Conservation (phyloP, 2,113 vertebrate species). For the Ctenodactylus gundi region DNA sequence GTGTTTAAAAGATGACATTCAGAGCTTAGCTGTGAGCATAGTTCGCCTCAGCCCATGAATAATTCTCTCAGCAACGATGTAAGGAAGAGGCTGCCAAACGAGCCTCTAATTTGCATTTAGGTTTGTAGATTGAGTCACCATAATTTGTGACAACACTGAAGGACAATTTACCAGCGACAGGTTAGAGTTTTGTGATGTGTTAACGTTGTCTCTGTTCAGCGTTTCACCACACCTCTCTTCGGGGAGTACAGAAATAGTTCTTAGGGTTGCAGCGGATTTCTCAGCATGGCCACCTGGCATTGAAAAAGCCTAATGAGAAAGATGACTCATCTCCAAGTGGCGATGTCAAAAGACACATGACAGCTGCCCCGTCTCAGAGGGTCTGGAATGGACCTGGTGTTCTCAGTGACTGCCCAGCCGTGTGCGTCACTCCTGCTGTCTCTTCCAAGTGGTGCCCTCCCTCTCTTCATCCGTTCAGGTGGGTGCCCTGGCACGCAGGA, state of each 20-base stretch:
- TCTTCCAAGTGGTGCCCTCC: conserved; percentile 4
- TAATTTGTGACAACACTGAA: neutral
- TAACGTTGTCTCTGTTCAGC: neutral
- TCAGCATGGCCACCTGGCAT: conserved; percentile 49
- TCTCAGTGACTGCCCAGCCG: conserved; percentile 64
- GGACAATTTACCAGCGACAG: neutral
- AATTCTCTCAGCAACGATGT: neutral
- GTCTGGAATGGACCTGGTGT: conserved; percentile 39
- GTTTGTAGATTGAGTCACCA: neutral
- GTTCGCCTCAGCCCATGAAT: neutral
- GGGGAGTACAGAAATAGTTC: neutral
- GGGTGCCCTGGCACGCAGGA: conserved; percentile 53
- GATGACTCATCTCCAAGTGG: conserved; percentile 53
- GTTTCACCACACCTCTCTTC: neutral
- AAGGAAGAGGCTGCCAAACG: neutral
- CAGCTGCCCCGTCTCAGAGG: conserved; percentile 46
- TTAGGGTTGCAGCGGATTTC: conserved; percentile 67
- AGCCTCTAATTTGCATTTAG: neutral
- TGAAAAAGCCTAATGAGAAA: conserved; percentile 73
- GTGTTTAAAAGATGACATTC: conserved; percentile 46
- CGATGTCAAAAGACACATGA: conserved; percentile 56
- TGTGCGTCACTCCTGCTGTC: neutral
- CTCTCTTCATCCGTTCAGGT: conserved; percentile 60
- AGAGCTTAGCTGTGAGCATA: neutral
- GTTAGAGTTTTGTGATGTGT: neutral